Conservation (phyloP, 2,888 invertebrate species). For the Phyllotreta cruciferae region DNA sequence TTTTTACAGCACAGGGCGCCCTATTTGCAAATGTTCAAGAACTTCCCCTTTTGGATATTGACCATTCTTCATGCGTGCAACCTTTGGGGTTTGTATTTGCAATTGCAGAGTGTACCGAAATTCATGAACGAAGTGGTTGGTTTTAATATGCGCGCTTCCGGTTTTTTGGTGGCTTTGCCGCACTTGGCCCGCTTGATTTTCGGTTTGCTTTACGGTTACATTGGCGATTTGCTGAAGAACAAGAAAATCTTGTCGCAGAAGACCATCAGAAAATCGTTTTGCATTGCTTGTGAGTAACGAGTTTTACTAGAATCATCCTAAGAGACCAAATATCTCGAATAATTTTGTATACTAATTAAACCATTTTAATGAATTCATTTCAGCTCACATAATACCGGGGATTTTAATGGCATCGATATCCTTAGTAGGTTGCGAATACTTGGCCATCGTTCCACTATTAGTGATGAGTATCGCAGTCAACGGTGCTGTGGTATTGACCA, state of each 20-base stretch:
- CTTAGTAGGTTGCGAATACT: constrained; percentile 40
- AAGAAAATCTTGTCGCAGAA: constrained; percentile 39
- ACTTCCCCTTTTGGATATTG: constrained; percentile 44
- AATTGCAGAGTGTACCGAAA: constrained; percentile 43
- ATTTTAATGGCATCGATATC: constrained; percentile 55
- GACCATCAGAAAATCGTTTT: constrained; percentile 44
- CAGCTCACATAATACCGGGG: constrained; percentile 64
- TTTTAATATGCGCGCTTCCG: constrained; percentile 45
- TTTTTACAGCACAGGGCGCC: constrained; percentile 36
- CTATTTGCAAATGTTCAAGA: constrained; percentile 40
- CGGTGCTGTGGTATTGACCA: constrained; percentile 48
- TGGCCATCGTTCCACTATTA: constrained; percentile 43
- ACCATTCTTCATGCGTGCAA: constrained; percentile 44
- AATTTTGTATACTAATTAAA: constrained; percentile 57
- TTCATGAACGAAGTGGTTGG: constrained; percentile 44
- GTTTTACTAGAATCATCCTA: too few species aligned
- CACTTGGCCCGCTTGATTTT: constrained; percentile 45
- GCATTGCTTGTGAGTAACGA: constrained; percentile 47
- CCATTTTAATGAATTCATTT: too few species aligned
- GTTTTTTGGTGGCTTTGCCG: constrained; percentile 47
- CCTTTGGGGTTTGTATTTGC: constrained; percentile 45
- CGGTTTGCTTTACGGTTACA: constrained; percentile 43
- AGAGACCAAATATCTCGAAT: neutral
- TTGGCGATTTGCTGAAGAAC: constrained; percentile 45
- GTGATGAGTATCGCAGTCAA: constrained; percentile 46